Conservation (phyloP, 2,888 invertebrate species). For the Drosophila macrothrix region DNA sequence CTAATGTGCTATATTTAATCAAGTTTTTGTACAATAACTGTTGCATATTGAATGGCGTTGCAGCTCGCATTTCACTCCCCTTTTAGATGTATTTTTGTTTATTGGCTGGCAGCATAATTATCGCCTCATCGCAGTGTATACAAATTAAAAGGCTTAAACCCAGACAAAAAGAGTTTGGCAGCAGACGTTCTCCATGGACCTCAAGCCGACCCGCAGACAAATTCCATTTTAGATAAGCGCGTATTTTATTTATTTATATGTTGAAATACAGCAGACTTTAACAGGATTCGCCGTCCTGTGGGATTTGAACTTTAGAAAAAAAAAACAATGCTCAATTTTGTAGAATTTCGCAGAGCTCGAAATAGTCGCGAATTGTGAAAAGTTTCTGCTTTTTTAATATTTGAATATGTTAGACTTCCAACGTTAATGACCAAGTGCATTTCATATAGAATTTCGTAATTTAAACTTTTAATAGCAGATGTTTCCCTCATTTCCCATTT, state of each 20-base stretch:
- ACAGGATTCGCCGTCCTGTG: constrained; percentile 15
- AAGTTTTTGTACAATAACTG: constrained; percentile 7
- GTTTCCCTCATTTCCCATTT: background rate
- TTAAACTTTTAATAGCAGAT: background rate
- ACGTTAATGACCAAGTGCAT: background rate
- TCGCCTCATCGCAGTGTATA: constrained; percentile 67
- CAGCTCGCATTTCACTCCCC: background rate
- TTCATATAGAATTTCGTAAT: background rate
- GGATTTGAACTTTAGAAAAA: constrained; percentile 18
- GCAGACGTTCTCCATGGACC: constrained; percentile 60
- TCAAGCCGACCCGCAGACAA: constrained; percentile 41
- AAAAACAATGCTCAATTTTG: constrained; percentile 3
- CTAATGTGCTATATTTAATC: constrained; percentile 4
- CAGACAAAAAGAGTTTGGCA: constrained; percentile 37
- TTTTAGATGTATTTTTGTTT: constrained; percentile 7
- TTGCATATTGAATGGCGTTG: constrained; percentile 57
- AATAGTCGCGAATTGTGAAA: background rate
- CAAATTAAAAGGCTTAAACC: constrained; percentile 69
- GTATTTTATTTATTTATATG: constrained; percentile 55
- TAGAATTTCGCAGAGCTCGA: background rate
- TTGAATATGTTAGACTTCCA: background rate
- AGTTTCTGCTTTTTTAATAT: background rate
- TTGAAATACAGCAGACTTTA: constrained; percentile 7
- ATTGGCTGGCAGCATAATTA: constrained; percentile 58
- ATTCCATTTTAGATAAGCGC: constrained; percentile 64